A percentile compares a stretch with the other conserved stretches of the same genome.
These are phyloP conservation scores for Uria aalge DNA, from an alignment of 2,113 vertebrate genomes.

Conservation along the genomic window DNA sequence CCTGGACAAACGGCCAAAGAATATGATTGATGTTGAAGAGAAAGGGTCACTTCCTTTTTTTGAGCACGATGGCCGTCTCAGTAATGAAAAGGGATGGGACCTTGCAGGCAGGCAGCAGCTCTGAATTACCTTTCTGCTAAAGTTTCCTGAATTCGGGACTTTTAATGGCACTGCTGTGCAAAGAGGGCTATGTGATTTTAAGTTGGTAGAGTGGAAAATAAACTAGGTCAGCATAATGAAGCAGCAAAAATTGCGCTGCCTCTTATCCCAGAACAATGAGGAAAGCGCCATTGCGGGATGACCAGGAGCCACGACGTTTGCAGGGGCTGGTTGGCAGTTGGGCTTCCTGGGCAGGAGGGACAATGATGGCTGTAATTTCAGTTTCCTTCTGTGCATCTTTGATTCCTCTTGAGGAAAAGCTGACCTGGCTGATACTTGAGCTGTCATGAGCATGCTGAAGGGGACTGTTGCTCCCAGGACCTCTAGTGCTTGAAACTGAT, in stretches of 20 bases:
- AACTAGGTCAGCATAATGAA: slow-evolving; percentile 59
- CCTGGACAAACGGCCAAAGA: neutral
- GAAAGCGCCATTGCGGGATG: neutral
- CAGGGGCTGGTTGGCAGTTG: neutral
- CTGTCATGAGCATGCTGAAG: neutral
- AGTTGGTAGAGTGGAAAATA: slow-evolving; percentile 25
- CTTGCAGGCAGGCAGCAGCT: slow-evolving; percentile 4
- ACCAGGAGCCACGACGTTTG: neutral
- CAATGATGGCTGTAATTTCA: neutral
- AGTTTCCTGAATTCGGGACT: slow-evolving; percentile 17
- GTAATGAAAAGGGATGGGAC: slow-evolving; percentile 49
- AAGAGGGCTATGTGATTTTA: neutral
- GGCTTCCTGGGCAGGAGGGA: neutral
- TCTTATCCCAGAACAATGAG: neutral
- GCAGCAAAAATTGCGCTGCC: neutral
- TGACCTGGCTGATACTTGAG: neutral
- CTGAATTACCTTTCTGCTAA: slow-evolving; percentile 16
- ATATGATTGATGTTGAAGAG: slow-evolving; percentile 9
- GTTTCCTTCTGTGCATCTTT: neutral
- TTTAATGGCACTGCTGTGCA: slow-evolving; percentile 37
- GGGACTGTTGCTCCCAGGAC: neutral
- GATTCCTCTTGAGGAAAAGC: neutral
- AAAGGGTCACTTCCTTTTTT: slow-evolving; percentile 12
- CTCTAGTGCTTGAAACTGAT: neutral
- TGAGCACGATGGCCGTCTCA: neutral